phyloP scores from a whole-genome alignment of 2,113 vertebrate genomes.

The Apodemus speciosus region DNA sequence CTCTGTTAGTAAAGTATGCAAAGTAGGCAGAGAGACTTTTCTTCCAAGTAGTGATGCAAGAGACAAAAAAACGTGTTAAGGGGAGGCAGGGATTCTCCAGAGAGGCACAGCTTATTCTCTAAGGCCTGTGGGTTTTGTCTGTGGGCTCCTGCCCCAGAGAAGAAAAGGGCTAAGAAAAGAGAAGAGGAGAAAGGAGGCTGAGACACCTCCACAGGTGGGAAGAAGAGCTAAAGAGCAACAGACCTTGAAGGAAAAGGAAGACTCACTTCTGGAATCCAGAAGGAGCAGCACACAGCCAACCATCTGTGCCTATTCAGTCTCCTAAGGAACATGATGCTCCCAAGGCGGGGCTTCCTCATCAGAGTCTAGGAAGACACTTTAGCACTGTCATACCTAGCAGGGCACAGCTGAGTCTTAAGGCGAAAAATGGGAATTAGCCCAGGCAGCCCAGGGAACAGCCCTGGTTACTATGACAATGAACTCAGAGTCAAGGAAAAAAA shows the following conservation, averaged over 20 bases:
- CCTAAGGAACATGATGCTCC: not conserved
- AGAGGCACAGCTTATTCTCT: not conserved
- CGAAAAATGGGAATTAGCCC: slow-evolving; percentile 10
- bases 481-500: slow-evolving; percentile 1
- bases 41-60: slow-evolving; percentile 77
- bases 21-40: slow-evolving; percentile 81
- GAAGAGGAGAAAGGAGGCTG: not conserved
- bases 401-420: not conserved
- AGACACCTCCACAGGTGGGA: not conserved
- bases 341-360: not conserved
- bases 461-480: not conserved
- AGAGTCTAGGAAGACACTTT: not conserved
- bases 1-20: slow-evolving; percentile 86
- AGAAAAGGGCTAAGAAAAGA: slow-evolving; percentile 59
- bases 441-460: not conserved
- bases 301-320: not conserved
- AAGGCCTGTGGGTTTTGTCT: slow-evolving; percentile 34
- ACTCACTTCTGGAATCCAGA: not conserved
- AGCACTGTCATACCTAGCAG: not conserved
- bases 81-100: slow-evolving; percentile 7
- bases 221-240: slow-evolving; percentile 1
- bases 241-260: not conserved
- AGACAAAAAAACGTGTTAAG: slow-evolving; percentile 51
- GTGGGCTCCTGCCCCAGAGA: slow-evolving; percentile 46
- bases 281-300: not conserved